Conservation (phyloP, 2,888 invertebrate species). For the Pollenia labialis region DNA sequence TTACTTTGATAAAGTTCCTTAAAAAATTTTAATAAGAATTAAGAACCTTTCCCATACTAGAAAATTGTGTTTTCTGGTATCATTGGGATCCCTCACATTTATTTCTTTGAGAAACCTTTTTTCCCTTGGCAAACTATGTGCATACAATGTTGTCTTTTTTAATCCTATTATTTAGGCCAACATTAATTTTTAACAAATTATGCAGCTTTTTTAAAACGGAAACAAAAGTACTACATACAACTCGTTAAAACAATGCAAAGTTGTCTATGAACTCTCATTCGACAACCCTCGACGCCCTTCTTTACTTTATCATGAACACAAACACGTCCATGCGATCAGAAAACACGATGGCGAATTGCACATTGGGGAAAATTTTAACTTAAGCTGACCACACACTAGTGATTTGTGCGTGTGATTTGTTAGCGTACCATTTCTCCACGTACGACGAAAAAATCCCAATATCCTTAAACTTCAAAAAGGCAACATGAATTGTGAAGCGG, state of each 20-base stretch:
- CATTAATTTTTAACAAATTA: conserved; percentile 68
- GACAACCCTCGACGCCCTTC: not conserved
- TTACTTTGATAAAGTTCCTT: too few species aligned
- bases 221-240: conserved; percentile 57
- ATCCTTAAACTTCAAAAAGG: too few species aligned
- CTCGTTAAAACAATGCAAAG: conserved; percentile 59
- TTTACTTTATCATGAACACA: not conserved
- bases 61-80: too few species aligned
- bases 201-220: conserved; percentile 60
- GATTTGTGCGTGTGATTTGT: too few species aligned
- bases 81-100: not conserved
- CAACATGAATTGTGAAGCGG: too few species aligned
- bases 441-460: too few species aligned
- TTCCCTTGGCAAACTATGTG: conserved; percentile 35
- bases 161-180: conserved; percentile 58
- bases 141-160: conserved; percentile 1
- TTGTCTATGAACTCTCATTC: conserved; percentile 21
- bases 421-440: too few species aligned
- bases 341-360: not conserved
- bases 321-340: not conserved
- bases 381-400: too few species aligned
- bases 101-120: not conserved
- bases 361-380: not conserved
- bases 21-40: too few species aligned
- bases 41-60: too few species aligned